Evolutionary conservation across 2,797 vertebrate species (phyloP).

Genomic region (Phylloscopus collybita): DNA sequence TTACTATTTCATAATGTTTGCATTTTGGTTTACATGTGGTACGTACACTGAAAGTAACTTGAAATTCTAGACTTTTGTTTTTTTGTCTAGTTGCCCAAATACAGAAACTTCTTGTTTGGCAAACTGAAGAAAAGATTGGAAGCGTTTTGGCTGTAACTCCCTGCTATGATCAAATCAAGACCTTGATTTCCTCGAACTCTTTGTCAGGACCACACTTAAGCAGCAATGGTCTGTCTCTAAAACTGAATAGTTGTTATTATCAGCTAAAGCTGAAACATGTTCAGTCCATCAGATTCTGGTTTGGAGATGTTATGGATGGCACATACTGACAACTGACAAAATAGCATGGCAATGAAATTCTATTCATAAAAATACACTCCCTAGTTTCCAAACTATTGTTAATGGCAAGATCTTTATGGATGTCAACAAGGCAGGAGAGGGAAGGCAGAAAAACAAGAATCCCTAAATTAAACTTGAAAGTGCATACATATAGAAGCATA

Average conservation of each 20-base stretch:
- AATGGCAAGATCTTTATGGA: neutral
- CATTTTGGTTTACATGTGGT: neutral
- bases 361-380: neutral
- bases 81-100: neutral
- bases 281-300: neutral
- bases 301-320: neutral
- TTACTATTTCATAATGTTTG: neutral
- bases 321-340: slow-evolving; percentile 11
- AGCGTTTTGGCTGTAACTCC: neutral
- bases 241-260: neutral
- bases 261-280: neutral
- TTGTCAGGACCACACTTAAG: neutral
- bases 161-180: neutral
- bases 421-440: neutral
- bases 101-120: neutral
- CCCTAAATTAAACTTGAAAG: neutral
- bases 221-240: neutral
- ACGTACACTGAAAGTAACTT: neutral
- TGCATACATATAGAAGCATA: neutral
- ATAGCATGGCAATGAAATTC: neutral
- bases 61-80: neutral
- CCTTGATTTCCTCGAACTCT: neutral
- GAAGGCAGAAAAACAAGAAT: neutral
- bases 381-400: neutral
- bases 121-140: neutral